Base-by-base conservation (phyloP, 1,140 invertebrate species). In the Drosophila setifemur region DNA sequence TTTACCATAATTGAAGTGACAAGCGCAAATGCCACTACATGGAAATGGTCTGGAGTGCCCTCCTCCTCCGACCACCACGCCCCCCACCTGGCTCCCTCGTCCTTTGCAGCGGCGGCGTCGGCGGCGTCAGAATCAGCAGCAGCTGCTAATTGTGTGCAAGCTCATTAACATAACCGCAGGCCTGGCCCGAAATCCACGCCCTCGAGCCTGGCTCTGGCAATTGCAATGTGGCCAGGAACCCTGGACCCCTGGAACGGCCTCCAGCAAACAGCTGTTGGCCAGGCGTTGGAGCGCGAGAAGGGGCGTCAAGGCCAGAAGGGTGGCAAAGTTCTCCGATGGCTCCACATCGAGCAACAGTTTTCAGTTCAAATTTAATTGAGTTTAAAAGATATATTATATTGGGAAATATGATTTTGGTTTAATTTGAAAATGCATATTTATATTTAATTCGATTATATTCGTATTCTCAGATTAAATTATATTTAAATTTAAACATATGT, bases 1-100 rank as follows among this genome's bases (percentile, higher is more conserved):
- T 86, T 86, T 86, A 86, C 81, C 71, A 86, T 86, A 86, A 86
- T 86, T 86, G 82, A 86, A 86, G 72, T 86, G 81, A 86, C 81
- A 86, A 86, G 82, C 81, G 57, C 81, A 85, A 85, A 86, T 86
- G 81, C 75, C 74, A 57, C 81, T 85, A 85, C 79, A 83, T 66
- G 58, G 45, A 48, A 71, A 76, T 58, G 48, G 48, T 45, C 58
- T 45, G 44, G 53, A 70, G 66, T 44, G 67, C 37, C 61, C 37
- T 55, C 61, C 50, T 40, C 39, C 28, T 37, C 64, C 67, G 37
- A 43, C 33, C 33, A 3, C 21, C 21, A 2, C 21, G 21, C 21
- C 21, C 21, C 21, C 2, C 21, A 2, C 35, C 37, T 23, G 49
- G 18, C 31, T 39, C 49, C 14, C 42, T 28, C 33, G 33, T 16